phyloP scores from a whole-genome alignment of 2,113 vertebrate species.

The Pachycephala philippinensis region DNA sequence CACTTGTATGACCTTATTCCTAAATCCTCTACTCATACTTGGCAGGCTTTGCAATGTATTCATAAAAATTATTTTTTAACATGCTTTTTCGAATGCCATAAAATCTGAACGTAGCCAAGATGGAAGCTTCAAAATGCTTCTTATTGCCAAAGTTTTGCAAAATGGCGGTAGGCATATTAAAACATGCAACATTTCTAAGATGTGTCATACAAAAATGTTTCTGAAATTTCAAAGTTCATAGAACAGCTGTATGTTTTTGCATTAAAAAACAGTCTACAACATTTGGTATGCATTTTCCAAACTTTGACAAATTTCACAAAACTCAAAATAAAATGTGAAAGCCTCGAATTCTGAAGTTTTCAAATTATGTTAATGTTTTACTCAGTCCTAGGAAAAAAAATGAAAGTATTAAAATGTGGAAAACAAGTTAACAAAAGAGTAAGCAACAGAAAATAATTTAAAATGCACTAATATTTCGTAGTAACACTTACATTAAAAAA shows the following conservation, averaged over 20 bases:
- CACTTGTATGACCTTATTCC: neutral
- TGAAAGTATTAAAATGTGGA: slow-evolving; percentile 58
- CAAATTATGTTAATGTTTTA: slow-evolving; percentile 66
- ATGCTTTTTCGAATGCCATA: slow-evolving; percentile 36
- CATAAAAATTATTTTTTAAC: slow-evolving; percentile 1
- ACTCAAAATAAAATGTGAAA: slow-evolving; percentile 59
- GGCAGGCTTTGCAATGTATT: slow-evolving; percentile 1
- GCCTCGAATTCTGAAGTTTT: slow-evolving; percentile 61
- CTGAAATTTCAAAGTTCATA: slow-evolving; percentile 47
- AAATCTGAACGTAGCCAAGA: neutral
- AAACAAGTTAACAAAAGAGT: slow-evolving; percentile 40
- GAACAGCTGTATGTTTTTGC: neutral
- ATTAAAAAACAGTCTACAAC: slow-evolving; percentile 37
- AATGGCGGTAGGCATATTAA: slow-evolving; percentile 32
- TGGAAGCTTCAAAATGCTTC: slow-evolving; percentile 57
- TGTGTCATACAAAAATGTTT: slow-evolving; percentile 31
- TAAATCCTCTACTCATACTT: slow-evolving; percentile 4
- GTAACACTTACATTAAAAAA: neutral
- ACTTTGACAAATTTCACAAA: slow-evolving; percentile 52
- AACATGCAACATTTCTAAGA: slow-evolving; percentile 50
- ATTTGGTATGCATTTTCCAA: slow-evolving; percentile 28
- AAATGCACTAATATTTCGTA: neutral
- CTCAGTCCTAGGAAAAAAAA: slow-evolving; percentile 64
- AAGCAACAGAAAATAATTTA: slow-evolving; percentile 42
- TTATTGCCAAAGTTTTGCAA: slow-evolving; percentile 67